Percentiles rank a stretch among this genome's conserved stretches.
phyloP scores from a whole-genome alignment of 2,113 vertebrate species.

The Leuciscus idus region DNA sequence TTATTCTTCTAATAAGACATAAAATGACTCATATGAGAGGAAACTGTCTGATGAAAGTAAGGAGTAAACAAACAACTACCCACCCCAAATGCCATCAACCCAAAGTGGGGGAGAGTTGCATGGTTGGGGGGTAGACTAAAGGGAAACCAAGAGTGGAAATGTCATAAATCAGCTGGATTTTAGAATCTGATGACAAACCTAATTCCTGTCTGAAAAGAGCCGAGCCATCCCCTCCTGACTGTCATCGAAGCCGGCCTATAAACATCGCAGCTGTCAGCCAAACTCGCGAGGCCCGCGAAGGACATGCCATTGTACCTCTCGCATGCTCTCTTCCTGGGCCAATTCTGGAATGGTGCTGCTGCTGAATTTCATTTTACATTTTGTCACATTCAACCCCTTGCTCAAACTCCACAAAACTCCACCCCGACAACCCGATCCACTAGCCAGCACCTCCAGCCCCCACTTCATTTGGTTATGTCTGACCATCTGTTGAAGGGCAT shows the following conservation, averaged over 20 bases:
- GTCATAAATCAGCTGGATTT: constrained; percentile 87
- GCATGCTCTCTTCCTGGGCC: constrained; percentile 77
- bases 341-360: constrained; percentile 80
- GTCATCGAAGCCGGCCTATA: constrained; percentile 86
- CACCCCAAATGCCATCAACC: constrained; percentile 69
- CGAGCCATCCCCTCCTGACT: constrained; percentile 78
- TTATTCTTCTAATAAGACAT: neutral
- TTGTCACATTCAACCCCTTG: constrained; percentile 79
- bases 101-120: constrained; percentile 58
- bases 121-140: constrained; percentile 58
- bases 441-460: neutral
- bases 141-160: constrained; percentile 75
- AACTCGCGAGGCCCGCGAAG: constrained; percentile 74
- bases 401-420: constrained; percentile 26
- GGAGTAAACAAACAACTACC: constrained; percentile 72
- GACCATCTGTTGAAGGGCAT: constrained; percentile 82
- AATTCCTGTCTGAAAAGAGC: constrained; percentile 85
- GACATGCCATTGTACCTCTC: constrained; percentile 84
- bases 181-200: constrained; percentile 89
- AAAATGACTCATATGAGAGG: constrained; percentile 13
- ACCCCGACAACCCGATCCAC: constrained; percentile 34
- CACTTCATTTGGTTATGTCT: constrained; percentile 64
- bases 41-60: constrained; percentile 67
- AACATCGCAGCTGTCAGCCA: constrained; percentile 93
- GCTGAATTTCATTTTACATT: constrained; percentile 84